Percentiles rank a stretch among this genome's conserved stretches.
Evolutionary conservation across 2,797 vertebrate species (phyloP).

Genomic region (Sebastiscus tertius): DNA sequence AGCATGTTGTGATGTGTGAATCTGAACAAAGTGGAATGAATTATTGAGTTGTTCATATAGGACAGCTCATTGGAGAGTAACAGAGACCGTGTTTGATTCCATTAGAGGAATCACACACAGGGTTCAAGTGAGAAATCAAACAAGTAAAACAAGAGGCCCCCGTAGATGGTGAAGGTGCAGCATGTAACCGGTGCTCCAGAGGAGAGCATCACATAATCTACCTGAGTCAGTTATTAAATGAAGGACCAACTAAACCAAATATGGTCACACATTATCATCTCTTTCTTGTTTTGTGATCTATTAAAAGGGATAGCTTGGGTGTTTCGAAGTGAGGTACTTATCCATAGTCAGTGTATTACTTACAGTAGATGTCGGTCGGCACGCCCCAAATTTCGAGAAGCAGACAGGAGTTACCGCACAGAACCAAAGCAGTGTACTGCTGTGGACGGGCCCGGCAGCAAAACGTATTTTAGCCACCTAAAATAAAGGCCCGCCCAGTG

Average conservation of each 20-base stretch:
- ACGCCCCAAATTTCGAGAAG: too few species aligned
- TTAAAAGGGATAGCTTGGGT: not conserved
- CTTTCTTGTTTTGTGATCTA: not conserved
- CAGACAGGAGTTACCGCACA: too few species aligned
- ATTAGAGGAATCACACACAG: not conserved
- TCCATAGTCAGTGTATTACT: too few species aligned
- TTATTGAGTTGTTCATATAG: slow-evolving; percentile 25
- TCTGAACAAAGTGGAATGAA: slow-evolving; percentile 25
- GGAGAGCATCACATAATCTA: not conserved
- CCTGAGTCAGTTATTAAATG: not conserved
- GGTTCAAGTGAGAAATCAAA: not conserved
- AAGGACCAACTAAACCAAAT: not conserved
- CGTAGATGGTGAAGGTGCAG: not conserved
- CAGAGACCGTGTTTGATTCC: slow-evolving; percentile 1
- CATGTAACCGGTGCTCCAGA: not conserved
- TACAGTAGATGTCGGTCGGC: too few species aligned
- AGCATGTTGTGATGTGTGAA: slow-evolving; percentile 25
- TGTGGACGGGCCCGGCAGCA: too few species aligned
- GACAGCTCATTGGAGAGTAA: slow-evolving; percentile 8
- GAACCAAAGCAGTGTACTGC: too few species aligned
- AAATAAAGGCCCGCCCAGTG: too few species aligned
- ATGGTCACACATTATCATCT: not conserved
- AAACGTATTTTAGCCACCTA: too few species aligned
- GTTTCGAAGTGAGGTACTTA: too few species aligned
- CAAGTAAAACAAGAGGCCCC: slow-evolving; percentile 10